Conservation (phyloP, 2,888 invertebrate genomes). For the Drosophila testacea region DNA sequence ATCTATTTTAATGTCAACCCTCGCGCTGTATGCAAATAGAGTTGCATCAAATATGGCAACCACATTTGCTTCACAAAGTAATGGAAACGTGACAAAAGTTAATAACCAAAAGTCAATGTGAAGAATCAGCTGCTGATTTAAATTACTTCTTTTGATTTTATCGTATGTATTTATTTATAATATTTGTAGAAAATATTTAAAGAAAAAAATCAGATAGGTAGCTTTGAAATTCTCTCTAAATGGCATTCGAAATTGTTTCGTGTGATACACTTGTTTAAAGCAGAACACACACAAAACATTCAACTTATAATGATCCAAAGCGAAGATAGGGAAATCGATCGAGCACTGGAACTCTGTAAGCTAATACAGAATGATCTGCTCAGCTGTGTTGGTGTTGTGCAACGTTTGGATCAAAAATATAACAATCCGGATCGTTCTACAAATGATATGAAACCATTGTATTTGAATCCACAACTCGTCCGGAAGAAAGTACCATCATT, state of each 20-base stretch:
- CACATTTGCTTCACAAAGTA: neutral
- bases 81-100: slow-evolving; percentile 1
- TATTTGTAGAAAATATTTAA: neutral
- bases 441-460: slow-evolving; percentile 1
- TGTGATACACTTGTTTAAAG: slow-evolving; percentile 32
- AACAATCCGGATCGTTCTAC: slow-evolving; percentile 49
- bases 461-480: neutral
- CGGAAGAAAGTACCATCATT: neutral
- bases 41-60: slow-evolving; percentile 1
- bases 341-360: slow-evolving; percentile 53
- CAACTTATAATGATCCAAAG: slow-evolving; percentile 38
- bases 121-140: neutral
- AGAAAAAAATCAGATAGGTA: slow-evolving; percentile 25
- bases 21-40: neutral
- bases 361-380: slow-evolving; percentile 39
- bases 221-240: slow-evolving; percentile 32
- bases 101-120: neutral
- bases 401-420: slow-evolving; percentile 50
- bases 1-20: neutral
- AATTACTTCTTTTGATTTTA: neutral
- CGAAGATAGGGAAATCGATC: slow-evolving; percentile 53
- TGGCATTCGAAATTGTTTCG: slow-evolving; percentile 46
- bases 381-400: slow-evolving; percentile 49
- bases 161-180: neutral
- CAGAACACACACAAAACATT: slow-evolving; percentile 39